Conservation (phyloP, 2,113 vertebrate species). For the Telmatochromis sp. region DNA sequence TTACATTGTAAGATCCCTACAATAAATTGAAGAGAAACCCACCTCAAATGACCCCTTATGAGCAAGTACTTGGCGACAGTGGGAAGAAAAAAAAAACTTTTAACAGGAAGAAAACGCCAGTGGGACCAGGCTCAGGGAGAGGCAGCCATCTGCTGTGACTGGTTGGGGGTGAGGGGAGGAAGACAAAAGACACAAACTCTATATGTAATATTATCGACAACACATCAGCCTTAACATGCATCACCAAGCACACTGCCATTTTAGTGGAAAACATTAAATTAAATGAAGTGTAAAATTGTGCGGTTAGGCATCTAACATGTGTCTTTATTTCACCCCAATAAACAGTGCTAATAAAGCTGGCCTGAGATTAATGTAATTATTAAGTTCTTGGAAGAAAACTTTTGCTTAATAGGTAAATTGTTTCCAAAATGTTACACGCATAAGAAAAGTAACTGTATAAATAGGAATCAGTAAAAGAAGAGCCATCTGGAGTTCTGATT, state of each 20-base stretch:
- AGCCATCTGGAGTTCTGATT: neutral
- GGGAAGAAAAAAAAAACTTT: neutral
- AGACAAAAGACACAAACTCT: neutral
- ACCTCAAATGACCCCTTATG: accelerated
- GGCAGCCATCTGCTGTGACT: neutral
- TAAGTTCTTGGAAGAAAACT: accelerated
- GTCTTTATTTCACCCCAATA: neutral
- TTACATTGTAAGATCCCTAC: neutral
- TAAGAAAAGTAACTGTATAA: neutral
- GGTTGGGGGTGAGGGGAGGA: neutral
- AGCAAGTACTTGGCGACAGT: neutral
- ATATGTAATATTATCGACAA: neutral
- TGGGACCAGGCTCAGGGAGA: neutral
- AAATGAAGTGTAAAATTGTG: neutral
- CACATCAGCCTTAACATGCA: neutral
- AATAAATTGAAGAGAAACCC: neutral
- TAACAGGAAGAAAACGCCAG: accelerated
- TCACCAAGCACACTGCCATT: neutral
- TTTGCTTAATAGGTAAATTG: neutral
- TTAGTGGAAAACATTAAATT: neutral
- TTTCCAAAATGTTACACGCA: neutral
- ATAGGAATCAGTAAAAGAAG: neutral
- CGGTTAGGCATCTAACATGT: neutral
- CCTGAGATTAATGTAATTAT: neutral
- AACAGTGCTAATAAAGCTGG: neutral